Base-by-base conservation (phyloP, 2,797 vertebrate species). In the Poecilia wingei region DNA sequence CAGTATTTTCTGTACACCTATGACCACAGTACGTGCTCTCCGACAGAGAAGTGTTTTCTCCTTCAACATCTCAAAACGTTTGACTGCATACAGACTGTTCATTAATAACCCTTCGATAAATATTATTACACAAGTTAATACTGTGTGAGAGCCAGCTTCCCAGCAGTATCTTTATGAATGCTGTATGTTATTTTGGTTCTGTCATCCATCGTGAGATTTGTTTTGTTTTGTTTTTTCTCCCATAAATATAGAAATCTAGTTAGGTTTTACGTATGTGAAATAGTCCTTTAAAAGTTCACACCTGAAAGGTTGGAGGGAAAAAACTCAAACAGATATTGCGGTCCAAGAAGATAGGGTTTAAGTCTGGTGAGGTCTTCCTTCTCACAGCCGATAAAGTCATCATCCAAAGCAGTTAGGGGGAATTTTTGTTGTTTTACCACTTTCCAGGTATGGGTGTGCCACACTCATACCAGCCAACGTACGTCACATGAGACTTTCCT, bases 71-170 rank as follows among this genome's bases (percentile, higher is more conserved):
- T 88, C 76, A 83, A 92, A 31, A 90, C 82, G 74, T 82, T 55
- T 3, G 72, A 90, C 81, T 73, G 82, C 85, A 84, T 82, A 89
- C 82, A 87, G 53, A 88, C 91, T 86, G 88, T 94, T 96, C 95
- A 87, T 88, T 88, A 91, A 96, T 93, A 91, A 88, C 93, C 92
- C 86, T 47, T 90, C 95, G 97, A 98, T 98, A 99, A 99, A 99
- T 99, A 98, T 97, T 97, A 98, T 97, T 93, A 96, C 95, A 97
- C 95, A 97, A 94, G 95, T 95, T 91, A 95, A 95, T 95, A 97
- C 94, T 96, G 90, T 94, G 93, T 97, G 98, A 97, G 97, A 99
- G 98, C 98, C 98, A 97, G 98, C 98, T 99, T 98, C 98, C 98
- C 97, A 96, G 95, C 88, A 88, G 94, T 94, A 94, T 95, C 93